Conservation (phyloP, 2,797 vertebrate species). For the Eulemur coronatus region DNA sequence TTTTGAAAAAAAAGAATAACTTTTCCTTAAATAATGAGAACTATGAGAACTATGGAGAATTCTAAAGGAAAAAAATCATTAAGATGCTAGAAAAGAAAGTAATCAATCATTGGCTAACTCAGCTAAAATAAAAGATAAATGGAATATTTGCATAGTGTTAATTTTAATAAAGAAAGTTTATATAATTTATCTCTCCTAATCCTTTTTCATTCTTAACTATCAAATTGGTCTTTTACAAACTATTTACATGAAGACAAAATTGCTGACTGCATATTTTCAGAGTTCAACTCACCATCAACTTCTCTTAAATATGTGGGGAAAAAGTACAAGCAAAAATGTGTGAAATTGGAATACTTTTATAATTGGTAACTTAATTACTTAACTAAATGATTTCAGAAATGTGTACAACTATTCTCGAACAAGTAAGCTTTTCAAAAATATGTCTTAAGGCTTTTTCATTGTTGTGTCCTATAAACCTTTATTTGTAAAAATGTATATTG, state of each 20-base stretch:
- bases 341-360: not conserved
- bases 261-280: constrained; percentile 4
- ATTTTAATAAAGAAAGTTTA: constrained; percentile 54
- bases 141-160: constrained; percentile 46
- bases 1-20: constrained; percentile 22
- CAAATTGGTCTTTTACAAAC: constrained; percentile 35
- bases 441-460: not conserved
- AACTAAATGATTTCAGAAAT: not conserved
- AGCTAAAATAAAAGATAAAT: constrained; percentile 47
- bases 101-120: constrained; percentile 26
- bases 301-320: not conserved
- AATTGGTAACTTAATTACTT: not conserved
- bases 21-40: not conserved
- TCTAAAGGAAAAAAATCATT: not conserved
- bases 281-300: not conserved
- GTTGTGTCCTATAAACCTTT: not conserved
- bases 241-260: constrained; percentile 36
- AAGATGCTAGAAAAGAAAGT: not conserved
- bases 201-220: constrained; percentile 34
- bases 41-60: not conserved
- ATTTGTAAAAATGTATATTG: not conserved
- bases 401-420: not conserved
- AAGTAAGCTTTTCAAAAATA: not conserved
- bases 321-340: not conserved
- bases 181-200: constrained; percentile 44